phyloP scores from a whole-genome alignment of 2,888 invertebrate species.

The Nymphalis polychloros region DNA sequence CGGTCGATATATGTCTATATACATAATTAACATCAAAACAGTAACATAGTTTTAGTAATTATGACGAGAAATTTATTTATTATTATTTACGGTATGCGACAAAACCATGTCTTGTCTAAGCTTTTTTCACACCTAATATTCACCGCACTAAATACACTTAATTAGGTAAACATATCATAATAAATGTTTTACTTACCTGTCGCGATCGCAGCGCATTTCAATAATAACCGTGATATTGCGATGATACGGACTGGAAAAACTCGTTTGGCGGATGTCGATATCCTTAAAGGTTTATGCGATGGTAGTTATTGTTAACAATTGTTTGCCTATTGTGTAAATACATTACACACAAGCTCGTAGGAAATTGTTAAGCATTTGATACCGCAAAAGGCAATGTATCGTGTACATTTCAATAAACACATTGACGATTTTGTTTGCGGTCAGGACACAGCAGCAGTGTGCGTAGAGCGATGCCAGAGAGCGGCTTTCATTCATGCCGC shows the following conservation, averaged over 20 bases:
- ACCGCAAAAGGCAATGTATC: conserved; percentile 49
- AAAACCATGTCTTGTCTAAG: conserved; percentile 16
- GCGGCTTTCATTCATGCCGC: conserved; percentile 81
- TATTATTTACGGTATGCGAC: conserved; percentile 2
- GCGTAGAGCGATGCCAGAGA: conserved; percentile 69
- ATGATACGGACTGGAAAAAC: conserved; percentile 82
- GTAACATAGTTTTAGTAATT: background rate
- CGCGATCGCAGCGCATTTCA: conserved; percentile 77
- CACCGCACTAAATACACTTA: conserved; percentile 34
- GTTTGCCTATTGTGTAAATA: conserved; percentile 37
- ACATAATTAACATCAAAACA: background rate
- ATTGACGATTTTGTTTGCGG: conserved; percentile 48
- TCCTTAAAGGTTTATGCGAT: conserved; percentile 71
- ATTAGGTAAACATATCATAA: conserved; percentile 70
- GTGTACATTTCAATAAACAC: conserved; percentile 31
- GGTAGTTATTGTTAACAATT: conserved; percentile 44
- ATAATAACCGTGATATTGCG: conserved; percentile 82
- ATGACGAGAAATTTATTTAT: background rate
- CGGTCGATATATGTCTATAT: background rate
- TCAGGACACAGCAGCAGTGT: conserved; percentile 47
- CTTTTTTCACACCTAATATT: conserved; percentile 30
- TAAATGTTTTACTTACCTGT: conserved; percentile 79
- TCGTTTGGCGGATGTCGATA: conserved; percentile 80
- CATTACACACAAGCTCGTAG: conserved; percentile 48
- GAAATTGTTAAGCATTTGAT: background rate